A percentile compares a stretch with the other conserved stretches of the same genome.
Conservation (phyloP, 2,888 invertebrate species). For the Brenthis daphne region DNA sequence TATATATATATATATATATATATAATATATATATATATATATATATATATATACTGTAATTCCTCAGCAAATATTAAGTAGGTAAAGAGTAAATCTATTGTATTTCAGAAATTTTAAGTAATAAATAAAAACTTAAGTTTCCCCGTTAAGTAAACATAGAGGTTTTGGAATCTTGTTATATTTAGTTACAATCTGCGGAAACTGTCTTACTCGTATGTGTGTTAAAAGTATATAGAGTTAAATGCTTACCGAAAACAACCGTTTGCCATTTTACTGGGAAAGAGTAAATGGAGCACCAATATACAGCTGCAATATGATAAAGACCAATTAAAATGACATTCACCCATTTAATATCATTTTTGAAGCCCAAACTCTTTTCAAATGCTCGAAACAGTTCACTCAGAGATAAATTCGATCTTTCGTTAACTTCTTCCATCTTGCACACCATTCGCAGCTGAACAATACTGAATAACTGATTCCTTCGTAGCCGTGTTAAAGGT, state of each 20-base stretch:
- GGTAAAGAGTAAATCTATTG: no score
- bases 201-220: not conserved
- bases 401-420: constrained; percentile 46
- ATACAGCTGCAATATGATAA: constrained; percentile 66
- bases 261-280: constrained; percentile 74
- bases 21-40: no score
- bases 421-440: constrained; percentile 48
- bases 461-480: not conserved
- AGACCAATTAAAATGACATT: constrained; percentile 61
- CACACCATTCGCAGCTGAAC: not conserved
- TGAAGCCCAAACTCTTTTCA: constrained; percentile 67
- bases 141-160: not conserved
- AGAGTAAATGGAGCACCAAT: constrained; percentile 69
- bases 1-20: no score
- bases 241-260: constrained; percentile 64
- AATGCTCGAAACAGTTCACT: constrained; percentile 59
- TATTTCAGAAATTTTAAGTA: no score
- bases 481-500: not conserved
- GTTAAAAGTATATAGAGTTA: not conserved
- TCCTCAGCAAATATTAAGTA: no score
- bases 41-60: no score
- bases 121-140: no score
- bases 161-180: not conserved
- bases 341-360: constrained; percentile 75
- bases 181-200: no score